Evolutionary conservation across 37 sponge, comb jelly and placozoan species (phyloP), one percentile per base, ranked within the genome.

Genomic region (Agelas oroides): DNA sequence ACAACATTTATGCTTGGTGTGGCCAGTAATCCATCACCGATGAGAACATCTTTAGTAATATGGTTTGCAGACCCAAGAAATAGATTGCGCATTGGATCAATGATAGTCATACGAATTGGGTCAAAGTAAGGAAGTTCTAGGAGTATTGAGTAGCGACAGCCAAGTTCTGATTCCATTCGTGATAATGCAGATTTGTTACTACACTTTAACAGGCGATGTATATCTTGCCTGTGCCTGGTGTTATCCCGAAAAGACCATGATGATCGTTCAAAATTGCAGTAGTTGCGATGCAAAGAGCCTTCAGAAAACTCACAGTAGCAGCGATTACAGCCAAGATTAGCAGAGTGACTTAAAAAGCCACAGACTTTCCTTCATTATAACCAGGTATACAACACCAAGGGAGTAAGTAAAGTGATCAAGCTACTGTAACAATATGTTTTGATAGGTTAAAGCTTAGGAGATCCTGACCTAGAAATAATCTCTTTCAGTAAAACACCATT

Each of bases 21-120:
- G 16, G 38, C 35, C 28, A 90, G 27, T n/a, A 85, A 2, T 34
- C 36, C 60, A 16, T 8, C 25, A 5, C 59, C 77, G 3, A 59
- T 70, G 79, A 79, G 78, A 21, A 71, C 21, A 0, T 57, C 77
- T 27, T 68, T 68, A 20, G 65, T 64, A 23, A 87, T 46, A 54
- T 74, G 68, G 32, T 87, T 87, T 30, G 74, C 80, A 6, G 88
- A 80, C 13, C 88, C 88, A 1, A 87, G 24, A 18, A 81, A 75
- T 46, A 87, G 46, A 38, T 87, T 87, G 31, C 80, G 87, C 87
- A 87, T 79, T 17, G 80, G 63, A 65, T 87, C 88, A n/a, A 87
- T 73, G 21, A 57, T 46, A n/a, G 54, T 41, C 71, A 72, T 70
- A 16, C 80, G n/a, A 3, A 63, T 18, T 0, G 79, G 40, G 67